Evolutionary conservation across 2,797 vertebrate species (phyloP), one percentile per base, ranked within the genome.

Genomic region (Molossus molossus): DNA sequence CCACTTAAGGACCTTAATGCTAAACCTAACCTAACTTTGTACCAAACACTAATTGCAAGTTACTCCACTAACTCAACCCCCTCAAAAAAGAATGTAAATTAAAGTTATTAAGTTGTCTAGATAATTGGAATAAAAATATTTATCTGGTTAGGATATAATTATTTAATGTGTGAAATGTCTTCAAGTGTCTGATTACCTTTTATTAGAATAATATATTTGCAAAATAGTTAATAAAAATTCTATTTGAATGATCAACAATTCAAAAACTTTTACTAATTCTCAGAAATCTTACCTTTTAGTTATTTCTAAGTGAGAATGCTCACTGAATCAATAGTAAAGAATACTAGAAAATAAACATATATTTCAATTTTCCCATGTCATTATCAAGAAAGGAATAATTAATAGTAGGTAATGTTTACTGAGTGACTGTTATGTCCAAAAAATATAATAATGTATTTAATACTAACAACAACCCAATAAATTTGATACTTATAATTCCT

Each of bases 161-260:
- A 60, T 50, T 96, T 94, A 29, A 77, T 80, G 72, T 85, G 9
- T 4, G 3, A 11, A 76, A 77, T 82, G 13, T 76, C 33, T 93
- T 77, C 53, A 85, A 37, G 1, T 60, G 50, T 2, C 4, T 90
- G 60, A n/a, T 76, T 82, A 75, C 12, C 9, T 83, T 73, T 91
- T 60, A 57, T 27, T 58, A 85, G 29, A 82, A 81, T 0, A 48
- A 62, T 40, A 9, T 40, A 65, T 84, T 76, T 86, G 25, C 0
- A 79, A 89, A 85, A 48, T 58, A 40, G 48, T 87, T 80, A 70
- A 33, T 93, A 80, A 84, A 82, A 93, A 53, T 33, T 96, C 3
- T 72, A 20, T 69, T 65, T 81, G 4, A 87, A 62, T 79, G 1
- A 89, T 76, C 6, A 79, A 87, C 37, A 91, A 37, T 72, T 93